These are phyloP conservation scores for Drosophila fungiperda DNA, from an alignment of 2,888 invertebrate species.

Conservation along the genomic window DNA sequence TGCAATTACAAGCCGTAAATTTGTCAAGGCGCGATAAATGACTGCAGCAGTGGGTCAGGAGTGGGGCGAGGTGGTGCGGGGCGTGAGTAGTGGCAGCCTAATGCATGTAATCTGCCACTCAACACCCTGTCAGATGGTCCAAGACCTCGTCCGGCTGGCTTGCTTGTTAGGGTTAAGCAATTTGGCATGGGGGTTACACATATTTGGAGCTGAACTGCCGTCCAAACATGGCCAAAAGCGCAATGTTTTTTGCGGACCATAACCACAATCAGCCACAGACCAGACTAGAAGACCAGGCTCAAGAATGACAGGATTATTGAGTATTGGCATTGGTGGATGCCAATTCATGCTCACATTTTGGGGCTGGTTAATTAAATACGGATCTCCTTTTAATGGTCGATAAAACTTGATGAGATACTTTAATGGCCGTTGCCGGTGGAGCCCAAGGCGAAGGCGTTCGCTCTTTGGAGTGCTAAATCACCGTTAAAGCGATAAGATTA, in stretches of 20 bases:
- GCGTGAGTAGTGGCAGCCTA: slow-evolving; percentile 70
- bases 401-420: slow-evolving; percentile 84
- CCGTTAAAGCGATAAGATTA: slow-evolving; percentile 78
- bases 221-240: slow-evolving; percentile 27
- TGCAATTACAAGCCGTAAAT: slow-evolving; percentile 83
- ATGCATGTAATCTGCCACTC: slow-evolving; percentile 82
- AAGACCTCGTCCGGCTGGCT: slow-evolving; percentile 21
- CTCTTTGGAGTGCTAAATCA: slow-evolving; percentile 71
- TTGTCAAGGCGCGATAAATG: slow-evolving; percentile 82
- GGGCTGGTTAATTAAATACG: slow-evolving; percentile 83
- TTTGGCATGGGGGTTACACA: slow-evolving; percentile 54
- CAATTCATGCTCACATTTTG: slow-evolving; percentile 85
- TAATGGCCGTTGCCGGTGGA: slow-evolving; percentile 57
- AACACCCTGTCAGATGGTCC: slow-evolving; percentile 75
- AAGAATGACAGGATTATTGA: background rate
- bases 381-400: slow-evolving; percentile 83
- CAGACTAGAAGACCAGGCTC: slow-evolving; percentile 14
- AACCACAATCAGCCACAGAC: slow-evolving; percentile 55
- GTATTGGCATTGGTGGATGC: slow-evolving; percentile 46
- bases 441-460: slow-evolving; percentile 15
- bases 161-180: slow-evolving; percentile 66
- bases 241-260: slow-evolving; percentile 31
- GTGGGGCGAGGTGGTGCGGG: background rate
- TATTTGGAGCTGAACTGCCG: slow-evolving; percentile 9
- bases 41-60: slow-evolving; percentile 12